Evolutionary conservation across 2,888 invertebrate genomes (phyloP), one percentile per base, ranked within the genome.

Genomic region (Andricus quercusramuli): DNA sequence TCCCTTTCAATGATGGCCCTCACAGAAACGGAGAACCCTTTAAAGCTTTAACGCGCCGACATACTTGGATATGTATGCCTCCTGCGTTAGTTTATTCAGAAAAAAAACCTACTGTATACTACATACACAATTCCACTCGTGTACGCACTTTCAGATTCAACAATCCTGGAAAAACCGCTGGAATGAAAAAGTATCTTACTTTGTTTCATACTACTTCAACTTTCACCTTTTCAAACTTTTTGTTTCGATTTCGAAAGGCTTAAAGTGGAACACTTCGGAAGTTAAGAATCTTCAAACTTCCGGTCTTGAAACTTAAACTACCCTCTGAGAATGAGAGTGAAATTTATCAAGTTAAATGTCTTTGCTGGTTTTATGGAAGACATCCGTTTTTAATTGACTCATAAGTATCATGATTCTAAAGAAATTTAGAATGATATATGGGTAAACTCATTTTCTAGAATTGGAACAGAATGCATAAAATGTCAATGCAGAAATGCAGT

Each of bases 1-100:
- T 87, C 87, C 88, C 87, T 87, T 87, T 87, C 87, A 84, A 81
- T 29, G 74, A 56, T 83, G 85, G 85, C 85, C 85, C 82, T 82
- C 84, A 83, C 82, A 82, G 80, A 83, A 85, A 85, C 82, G 82
- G 80, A 83, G 86, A 83, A 84, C 88, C 86, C 85, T 86, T 87
- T 86, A 87, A 88, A 86, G 83, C 85, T 86, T 86, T 84, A 87
- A 85, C 86, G 80, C 81, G 78, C 77, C 64, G 79, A 59, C 78
- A 74, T 74, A 74, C 74, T 74, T 78, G 79, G 56, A 25, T 32
- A 47, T 47, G 74, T 51, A 47, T 70, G 56, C 56, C 68, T 78
- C 13, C 64, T 67, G 51, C 67, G 37, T 66, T 37, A 22, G 25
- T 22, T 37, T 11, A 47, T 37, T 37, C 37, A 37, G 37, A 37